phyloP scores from a whole-genome alignment of 2,797 vertebrate species.

The Lutjanus campechanus region DNA sequence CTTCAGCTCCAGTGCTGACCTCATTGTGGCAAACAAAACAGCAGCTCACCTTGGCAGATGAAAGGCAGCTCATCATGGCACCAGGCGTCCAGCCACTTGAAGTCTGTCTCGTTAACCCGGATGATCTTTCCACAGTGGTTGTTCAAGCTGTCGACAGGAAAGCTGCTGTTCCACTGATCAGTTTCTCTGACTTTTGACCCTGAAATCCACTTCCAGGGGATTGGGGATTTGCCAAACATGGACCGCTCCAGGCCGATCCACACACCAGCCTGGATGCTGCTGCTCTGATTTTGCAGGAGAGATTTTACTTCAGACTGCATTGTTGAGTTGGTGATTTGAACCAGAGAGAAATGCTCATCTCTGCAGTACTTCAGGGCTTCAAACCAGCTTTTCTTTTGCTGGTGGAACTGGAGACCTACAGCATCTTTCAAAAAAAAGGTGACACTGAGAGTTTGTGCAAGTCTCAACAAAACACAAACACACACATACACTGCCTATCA shows the following conservation, averaged over 20 bases:
- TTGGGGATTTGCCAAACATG: not conserved
- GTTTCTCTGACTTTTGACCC: accelerated
- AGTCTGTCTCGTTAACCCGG: accelerated
- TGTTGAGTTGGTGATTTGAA: not conserved
- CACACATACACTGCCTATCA: too few species aligned
- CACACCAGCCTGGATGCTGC: accelerated
- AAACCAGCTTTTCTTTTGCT: not conserved
- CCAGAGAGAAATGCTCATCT: accelerated
- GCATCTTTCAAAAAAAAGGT: too few species aligned
- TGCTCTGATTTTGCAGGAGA: accelerated
- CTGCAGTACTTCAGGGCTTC: constrained; percentile 16
- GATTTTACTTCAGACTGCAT: accelerated
- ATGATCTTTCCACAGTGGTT: constrained; percentile 51
- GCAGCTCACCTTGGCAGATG: constrained; percentile 36
- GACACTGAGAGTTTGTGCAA: too few species aligned
- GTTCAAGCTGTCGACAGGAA: not conserved
- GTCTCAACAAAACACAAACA: too few species aligned
- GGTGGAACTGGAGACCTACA: accelerated
- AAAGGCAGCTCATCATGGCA: constrained; percentile 17
- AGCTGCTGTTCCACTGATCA: accelerated
- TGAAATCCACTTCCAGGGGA: constrained; percentile 29
- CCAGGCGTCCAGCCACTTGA: accelerated
- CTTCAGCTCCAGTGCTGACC: not conserved
- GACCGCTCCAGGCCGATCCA: constrained; percentile 44
- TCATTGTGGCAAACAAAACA: too few species aligned